Conservation (phyloP, 2,797 vertebrate genomes). For the Enteromius fasciolatus region DNA sequence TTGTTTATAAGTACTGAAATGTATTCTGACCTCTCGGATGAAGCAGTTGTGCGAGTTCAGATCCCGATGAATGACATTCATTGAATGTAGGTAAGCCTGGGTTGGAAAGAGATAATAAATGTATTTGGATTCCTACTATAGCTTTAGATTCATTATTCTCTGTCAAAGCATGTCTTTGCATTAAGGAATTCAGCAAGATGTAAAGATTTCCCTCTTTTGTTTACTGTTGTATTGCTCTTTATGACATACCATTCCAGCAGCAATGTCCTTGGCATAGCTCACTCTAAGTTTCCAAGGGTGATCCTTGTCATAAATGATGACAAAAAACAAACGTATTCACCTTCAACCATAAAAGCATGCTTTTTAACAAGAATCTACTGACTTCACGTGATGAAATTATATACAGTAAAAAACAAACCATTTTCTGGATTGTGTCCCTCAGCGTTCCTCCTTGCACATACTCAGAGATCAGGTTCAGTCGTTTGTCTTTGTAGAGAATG, state of each 20-base stretch:
- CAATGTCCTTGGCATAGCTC: conserved; percentile 93
- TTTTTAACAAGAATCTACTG: neutral
- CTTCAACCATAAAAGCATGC: neutral
- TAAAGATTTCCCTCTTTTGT: neutral
- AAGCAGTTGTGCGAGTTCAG: conserved; percentile 98
- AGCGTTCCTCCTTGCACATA: conserved; percentile 95
- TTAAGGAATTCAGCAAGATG: neutral
- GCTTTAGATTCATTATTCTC: conserved; percentile 1
- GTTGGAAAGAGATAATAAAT: conserved; percentile 45
- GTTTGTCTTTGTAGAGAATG: conserved; percentile 95
- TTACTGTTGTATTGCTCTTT: neutral
- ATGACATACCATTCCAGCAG: conserved; percentile 89
- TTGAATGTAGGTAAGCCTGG: conserved; percentile 97
- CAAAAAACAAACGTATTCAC: neutral
- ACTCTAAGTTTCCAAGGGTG: conserved; percentile 91
- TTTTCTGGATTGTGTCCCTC: conserved; percentile 87
- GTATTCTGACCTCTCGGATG: conserved; percentile 87
- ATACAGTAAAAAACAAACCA: conserved; percentile 75
- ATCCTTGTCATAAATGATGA: conserved; percentile 80
- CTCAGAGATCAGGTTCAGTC: conserved; percentile 94
- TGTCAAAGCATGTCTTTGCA: conserved; percentile 13
- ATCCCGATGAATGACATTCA: conserved; percentile 97
- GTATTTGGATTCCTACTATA: neutral
- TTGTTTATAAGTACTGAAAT: neutral
- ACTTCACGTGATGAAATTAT: neutral